These are phyloP conservation scores for Schizothorax lantsangensis DNA, from an alignment of 2,797 vertebrate species.

Conservation along the genomic window DNA sequence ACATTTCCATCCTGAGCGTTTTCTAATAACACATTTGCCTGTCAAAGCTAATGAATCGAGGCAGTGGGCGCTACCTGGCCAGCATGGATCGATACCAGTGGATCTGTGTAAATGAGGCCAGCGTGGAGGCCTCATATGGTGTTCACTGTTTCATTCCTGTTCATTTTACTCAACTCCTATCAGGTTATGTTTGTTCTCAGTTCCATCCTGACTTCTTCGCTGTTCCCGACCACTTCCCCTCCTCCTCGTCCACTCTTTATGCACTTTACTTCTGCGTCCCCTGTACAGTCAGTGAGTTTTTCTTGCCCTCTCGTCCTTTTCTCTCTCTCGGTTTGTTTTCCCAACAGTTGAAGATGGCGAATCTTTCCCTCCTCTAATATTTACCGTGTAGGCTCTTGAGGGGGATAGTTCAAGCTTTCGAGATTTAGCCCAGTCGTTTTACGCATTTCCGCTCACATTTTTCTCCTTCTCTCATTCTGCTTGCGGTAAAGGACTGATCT, in stretches of 20 bases:
- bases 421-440: conserved; percentile 68
- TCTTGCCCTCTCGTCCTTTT: neutral
- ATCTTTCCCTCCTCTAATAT: conserved; percentile 64
- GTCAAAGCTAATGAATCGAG: neutral
- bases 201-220: neutral
- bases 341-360: conserved; percentile 49
- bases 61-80: conserved; percentile 27
- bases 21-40: conserved; percentile 42
- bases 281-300: neutral
- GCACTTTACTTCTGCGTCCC: neutral
- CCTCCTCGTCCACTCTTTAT: neutral
- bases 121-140: neutral
- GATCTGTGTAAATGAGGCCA: conserved; percentile 25
- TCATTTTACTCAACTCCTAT: conserved; percentile 4
- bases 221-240: neutral
- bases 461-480: conserved; percentile 54
- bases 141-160: conserved; percentile 5
- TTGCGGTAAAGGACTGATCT: conserved; percentile 77
- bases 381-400: conserved; percentile 62
- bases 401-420: conserved; percentile 71
- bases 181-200: neutral
- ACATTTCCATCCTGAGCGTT: neutral
- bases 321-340: conserved; percentile 51
- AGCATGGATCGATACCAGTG: conserved; percentile 38
- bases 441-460: conserved; percentile 35